Evolutionary conservation across 2,113 vertebrate genomes (phyloP), one percentile per base, ranked within the genome.

Genomic region (Phalacrocorax aristotelis): DNA sequence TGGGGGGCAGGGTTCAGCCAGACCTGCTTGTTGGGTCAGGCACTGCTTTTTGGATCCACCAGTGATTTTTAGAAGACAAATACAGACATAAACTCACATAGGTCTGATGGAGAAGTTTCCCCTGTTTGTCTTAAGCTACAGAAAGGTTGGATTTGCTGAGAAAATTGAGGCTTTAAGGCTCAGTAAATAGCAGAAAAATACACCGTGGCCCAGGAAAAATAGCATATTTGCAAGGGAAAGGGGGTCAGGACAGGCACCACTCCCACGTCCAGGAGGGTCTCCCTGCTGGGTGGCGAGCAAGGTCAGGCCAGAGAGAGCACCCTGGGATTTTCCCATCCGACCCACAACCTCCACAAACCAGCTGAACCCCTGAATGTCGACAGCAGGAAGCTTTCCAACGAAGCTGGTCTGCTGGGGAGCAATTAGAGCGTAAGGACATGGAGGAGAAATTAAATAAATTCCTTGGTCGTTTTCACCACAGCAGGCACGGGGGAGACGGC

Each of bases 171-270:
- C 11, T 84, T 91, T 87, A 68, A 55, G 85, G 77, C 81, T 94
- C 55, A 66, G 89, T 84, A 94, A 96, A 89, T 66, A 87, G 94
- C 89, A 91, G 57, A 91, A 70, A 91, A 84, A 65, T 40, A 87
- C 81, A 87, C 10, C 2, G 7, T 7, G 40, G 91, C 60, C 69
- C 61, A 42, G 54, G 57, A 42, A 89, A 91, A 93, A 58, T 2
- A 51, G 54, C 7, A 0, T 13, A 14, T 57, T 26, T n/a, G 36
- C 57, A 81, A 84, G 51, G 21, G 17, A 55, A 76, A 25, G 14
- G 49, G 52, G 38, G 65, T 51, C 15, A 25, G 22, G 48, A 68
- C 3, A 4, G 26, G 32, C 60, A 27, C 17, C 0, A 5, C 20
- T 66, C 23, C 34, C n/a, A 13, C 6, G 1, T 34, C 19, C 81